A percentile compares a stretch with the other conserved stretches of the same genome.
Evolutionary conservation across 2,888 invertebrate genomes (phyloP).

Genomic region (Rotaria socialis): DNA sequence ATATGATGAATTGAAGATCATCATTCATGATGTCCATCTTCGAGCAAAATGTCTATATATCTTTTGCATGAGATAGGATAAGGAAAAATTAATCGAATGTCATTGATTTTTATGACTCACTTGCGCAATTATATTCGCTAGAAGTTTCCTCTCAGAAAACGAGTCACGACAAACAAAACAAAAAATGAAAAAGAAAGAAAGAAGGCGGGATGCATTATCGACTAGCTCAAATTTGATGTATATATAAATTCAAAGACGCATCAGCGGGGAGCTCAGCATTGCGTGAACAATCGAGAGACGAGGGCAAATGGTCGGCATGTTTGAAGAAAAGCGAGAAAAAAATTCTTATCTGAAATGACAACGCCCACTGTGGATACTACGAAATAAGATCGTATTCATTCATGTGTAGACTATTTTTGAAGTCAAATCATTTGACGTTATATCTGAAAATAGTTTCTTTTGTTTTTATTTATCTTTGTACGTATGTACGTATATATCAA

Average conservation of each 20-base stretch:
- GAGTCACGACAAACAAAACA: slow-evolving; percentile 12
- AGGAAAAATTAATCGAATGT: not conserved
- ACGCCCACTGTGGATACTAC: slow-evolving; percentile 22
- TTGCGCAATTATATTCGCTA: not conserved
- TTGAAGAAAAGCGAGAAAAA: slow-evolving; percentile 20
- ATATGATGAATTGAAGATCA: slow-evolving; percentile 14
- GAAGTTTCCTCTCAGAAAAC: not conserved
- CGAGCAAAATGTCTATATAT: not conserved
- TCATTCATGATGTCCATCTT: slow-evolving; percentile 24
- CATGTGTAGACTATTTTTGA: slow-evolving; percentile 10
- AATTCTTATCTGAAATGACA: slow-evolving; percentile 10
- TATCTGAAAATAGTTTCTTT: not conserved
- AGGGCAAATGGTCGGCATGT: slow-evolving; percentile 28
- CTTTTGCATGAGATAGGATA: not conserved
- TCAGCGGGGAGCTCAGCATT: slow-evolving; percentile 25
- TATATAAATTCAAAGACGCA: slow-evolving; percentile 30
- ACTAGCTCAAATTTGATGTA: not conserved
- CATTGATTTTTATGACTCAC: slow-evolving; percentile 15
- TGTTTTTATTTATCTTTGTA: not conserved
- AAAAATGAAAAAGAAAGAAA: not conserved
- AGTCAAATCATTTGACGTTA: slow-evolving; percentile 1
- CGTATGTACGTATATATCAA: no score
- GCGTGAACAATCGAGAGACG: slow-evolving; percentile 25
- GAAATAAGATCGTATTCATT: slow-evolving; percentile 28
- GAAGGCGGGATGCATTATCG: slow-evolving; percentile 25